These are phyloP conservation scores for Aleadryas rufinucha DNA, from an alignment of 2,113 vertebrate genomes.

Conservation along the genomic window DNA sequence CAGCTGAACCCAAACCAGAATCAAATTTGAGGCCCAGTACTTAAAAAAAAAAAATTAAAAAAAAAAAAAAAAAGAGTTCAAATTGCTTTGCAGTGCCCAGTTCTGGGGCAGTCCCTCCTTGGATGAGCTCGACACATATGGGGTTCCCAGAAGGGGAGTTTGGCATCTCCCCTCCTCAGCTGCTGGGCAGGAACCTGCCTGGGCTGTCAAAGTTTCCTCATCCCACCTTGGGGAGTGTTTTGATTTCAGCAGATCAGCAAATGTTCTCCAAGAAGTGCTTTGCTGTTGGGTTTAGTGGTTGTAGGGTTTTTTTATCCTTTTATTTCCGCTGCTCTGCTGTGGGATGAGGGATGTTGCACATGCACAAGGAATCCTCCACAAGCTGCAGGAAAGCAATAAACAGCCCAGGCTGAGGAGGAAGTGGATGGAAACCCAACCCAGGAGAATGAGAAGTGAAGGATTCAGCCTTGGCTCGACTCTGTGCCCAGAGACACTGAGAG, in stretches of 20 bases:
- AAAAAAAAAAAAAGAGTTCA: neutral
- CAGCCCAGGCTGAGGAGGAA: neutral
- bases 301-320: neutral
- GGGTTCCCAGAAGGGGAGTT: neutral
- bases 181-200: neutral
- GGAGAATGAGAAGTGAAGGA: neutral
- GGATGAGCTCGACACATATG: fast-evolving
- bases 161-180: neutral
- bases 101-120: neutral
- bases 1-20: neutral
- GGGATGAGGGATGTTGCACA: neutral
- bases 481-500: neutral
- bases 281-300: neutral
- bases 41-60: neutral
- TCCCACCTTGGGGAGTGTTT: neutral
- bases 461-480: neutral
- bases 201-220: neutral
- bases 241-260: neutral
- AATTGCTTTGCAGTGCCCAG: neutral
- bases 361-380: neutral
- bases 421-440: neutral
- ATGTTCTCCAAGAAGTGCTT: neutral
- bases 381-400: neutral
- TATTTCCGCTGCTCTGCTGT: neutral
- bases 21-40: neutral